phyloP scores from a whole-genome alignment of 2,888 invertebrate genomes.

The Drosophila hawaiiensis region DNA sequence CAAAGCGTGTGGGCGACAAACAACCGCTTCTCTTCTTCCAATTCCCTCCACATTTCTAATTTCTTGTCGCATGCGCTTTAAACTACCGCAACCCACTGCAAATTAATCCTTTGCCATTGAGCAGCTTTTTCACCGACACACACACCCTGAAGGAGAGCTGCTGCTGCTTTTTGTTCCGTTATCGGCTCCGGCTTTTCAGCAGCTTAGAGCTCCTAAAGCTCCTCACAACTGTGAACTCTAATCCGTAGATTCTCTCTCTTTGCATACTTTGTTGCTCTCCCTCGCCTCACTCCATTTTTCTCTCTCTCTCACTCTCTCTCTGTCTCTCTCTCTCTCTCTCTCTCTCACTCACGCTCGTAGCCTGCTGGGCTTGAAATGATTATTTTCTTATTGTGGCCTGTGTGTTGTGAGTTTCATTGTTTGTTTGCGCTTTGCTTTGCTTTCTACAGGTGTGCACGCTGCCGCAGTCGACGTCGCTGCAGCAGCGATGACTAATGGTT shows the following conservation, averaged over 20 bases:
- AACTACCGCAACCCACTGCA: slow-evolving; percentile 14
- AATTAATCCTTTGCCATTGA: slow-evolving; percentile 53
- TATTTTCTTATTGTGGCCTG: slow-evolving; percentile 50
- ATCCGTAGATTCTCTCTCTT: background rate
- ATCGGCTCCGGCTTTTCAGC: slow-evolving; percentile 44
- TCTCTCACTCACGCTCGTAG: background rate
- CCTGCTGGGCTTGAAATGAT: slow-evolving; percentile 37
- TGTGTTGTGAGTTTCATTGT: slow-evolving; percentile 48
- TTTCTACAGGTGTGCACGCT: slow-evolving; percentile 75
- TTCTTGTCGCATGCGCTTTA: slow-evolving; percentile 39
- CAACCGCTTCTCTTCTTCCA: slow-evolving; percentile 5
- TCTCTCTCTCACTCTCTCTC: background rate
- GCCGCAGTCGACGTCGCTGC: slow-evolving; percentile 26
- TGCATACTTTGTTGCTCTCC: background rate
- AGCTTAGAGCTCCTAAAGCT: slow-evolving; percentile 46
- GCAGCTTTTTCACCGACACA: slow-evolving; percentile 6
- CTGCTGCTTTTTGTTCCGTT: slow-evolving; percentile 20
- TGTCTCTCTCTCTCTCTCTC: background rate
- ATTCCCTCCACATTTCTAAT: background rate
- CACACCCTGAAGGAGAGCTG: background rate
- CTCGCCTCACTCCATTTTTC: background rate
- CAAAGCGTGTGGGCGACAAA: slow-evolving; percentile 35
- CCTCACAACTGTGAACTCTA: slow-evolving; percentile 17
- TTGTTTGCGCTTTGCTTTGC: slow-evolving; percentile 44
- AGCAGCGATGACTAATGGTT: slow-evolving; percentile 69